Evolutionary conservation across 2,113 vertebrate species (phyloP), one percentile per base, ranked within the genome.

Genomic region (Ochotona princeps): DNA sequence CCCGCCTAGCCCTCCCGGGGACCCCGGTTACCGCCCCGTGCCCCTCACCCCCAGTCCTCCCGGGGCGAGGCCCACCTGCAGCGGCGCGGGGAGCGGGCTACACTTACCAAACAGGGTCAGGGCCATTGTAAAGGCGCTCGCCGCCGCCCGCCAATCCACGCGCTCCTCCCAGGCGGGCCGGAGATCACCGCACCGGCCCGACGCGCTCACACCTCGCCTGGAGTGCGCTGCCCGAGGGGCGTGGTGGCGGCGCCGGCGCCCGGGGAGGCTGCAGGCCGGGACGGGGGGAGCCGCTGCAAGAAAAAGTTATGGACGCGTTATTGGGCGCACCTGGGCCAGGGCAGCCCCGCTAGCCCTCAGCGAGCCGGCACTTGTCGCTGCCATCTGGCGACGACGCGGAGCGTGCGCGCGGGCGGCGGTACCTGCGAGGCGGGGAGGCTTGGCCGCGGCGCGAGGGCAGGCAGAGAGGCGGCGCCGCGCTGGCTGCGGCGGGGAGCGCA

Each of bases 81-180:
- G 84, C 38, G 66, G 92, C 38, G 60, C 63, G 38, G 83, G 73
- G 75, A 0, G 4, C 15, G 15, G 51, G 60, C 49, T 11, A 49
- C 91, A 98, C 98, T 98, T 95, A 99, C 98, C 98, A 14, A 98
- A 98, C 94, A 98, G 98, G 92, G 97, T 98, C 94, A 98, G 98
- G 95, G 98, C 98, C 98, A 99, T 98, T 70, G 96, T 96, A 80
- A 69, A 38, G 96, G 82, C 89, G 92, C 92, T 44, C 15, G 73
- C 80, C 21, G 65, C 93, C 49, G 32, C 87, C 86, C 63, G 79
- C 90, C 3, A 26, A 61, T 65, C 44, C 83, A n/a, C 81, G 90
- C 85, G 32, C 93, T 73, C 92, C 83, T 72, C 86, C 89, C 25
- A 92, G 82, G 84, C 88, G 60, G 67, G 61, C 92, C 85, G 4